phyloP scores from a whole-genome alignment of 2,113 vertebrate genomes.

The Neopipo cinnamomea region DNA sequence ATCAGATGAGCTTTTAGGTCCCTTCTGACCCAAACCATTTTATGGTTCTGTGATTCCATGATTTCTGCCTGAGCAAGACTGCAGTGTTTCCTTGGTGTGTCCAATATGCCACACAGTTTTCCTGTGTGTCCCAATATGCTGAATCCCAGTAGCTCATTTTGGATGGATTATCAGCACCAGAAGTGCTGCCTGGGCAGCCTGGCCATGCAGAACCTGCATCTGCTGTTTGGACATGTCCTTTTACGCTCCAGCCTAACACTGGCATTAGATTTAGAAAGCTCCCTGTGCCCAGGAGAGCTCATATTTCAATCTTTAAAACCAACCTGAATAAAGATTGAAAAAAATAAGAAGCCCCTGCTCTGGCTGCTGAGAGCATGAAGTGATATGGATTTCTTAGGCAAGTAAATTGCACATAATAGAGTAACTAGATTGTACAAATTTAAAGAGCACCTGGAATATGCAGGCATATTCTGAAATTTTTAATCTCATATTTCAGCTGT shows the following conservation, averaged over 20 bases:
- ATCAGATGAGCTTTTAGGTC: fast-evolving
- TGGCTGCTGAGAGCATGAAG: background rate
- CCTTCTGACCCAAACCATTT: background rate
- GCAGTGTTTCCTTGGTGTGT: background rate
- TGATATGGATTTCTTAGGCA: slow-evolving; percentile 34
- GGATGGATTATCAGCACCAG: background rate
- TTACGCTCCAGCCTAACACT: background rate
- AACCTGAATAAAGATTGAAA: background rate
- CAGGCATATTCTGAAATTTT: slow-evolving; percentile 31
- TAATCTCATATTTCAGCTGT: slow-evolving; percentile 42
- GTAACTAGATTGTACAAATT: slow-evolving; percentile 8
- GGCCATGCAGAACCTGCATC: background rate
- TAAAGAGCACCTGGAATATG: slow-evolving; percentile 46
- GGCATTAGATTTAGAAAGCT: background rate
- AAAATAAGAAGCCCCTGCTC: background rate
- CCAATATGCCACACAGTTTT: too few species aligned
- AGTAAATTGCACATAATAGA: slow-evolving; percentile 51
- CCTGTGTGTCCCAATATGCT: background rate
- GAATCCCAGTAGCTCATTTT: background rate
- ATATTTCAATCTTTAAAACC: background rate
- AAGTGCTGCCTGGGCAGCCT: background rate
- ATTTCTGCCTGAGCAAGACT: background rate
- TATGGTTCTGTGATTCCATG: background rate
- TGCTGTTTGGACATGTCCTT: background rate
- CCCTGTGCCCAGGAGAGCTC: background rate